Conservation (phyloP, 2,113 vertebrate species). For the human (Homo sapiens) region GRCh38 chr3:70577001-70577500, state of each 20-base stretch:
- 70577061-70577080: neutral
- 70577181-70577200: neutral
- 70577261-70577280: slow-evolving; percentile 5
- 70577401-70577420: slow-evolving; percentile 40
- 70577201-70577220: slow-evolving; percentile 27
- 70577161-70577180: slow-evolving; percentile 20
- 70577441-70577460: slow-evolving; percentile 52
- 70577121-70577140: neutral
- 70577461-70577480: slow-evolving; percentile 57
- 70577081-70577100: neutral
- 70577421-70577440: slow-evolving; percentile 58
- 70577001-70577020: neutral
- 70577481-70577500: slow-evolving; percentile 63
- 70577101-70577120: neutral
- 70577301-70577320: slow-evolving; percentile 36
- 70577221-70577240: slow-evolving; percentile 4
- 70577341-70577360: neutral
- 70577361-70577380: slow-evolving; percentile 54
- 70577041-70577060: neutral
- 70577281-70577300: neutral
- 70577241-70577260: slow-evolving; percentile 21
- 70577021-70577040: neutral
- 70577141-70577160: neutral
- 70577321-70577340: slow-evolving; percentile 34
- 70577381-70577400: slow-evolving; percentile 58